phyloP scores from a whole-genome alignment of 2,113 vertebrate genomes.

The Camelus bactrianus region DNA sequence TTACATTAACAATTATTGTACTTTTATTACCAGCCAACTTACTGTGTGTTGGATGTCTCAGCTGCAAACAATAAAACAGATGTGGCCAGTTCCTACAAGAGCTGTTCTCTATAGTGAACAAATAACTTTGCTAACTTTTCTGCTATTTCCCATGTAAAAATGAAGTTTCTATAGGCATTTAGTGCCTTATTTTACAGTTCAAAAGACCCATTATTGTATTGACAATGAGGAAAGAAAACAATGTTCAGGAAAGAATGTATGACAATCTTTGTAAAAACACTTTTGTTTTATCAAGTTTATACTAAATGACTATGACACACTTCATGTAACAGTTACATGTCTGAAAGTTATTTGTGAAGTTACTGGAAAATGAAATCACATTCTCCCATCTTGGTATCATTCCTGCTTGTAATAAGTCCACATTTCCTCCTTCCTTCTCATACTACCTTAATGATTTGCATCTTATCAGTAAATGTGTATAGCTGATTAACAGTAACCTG shows the following conservation, averaged over 20 bases:
- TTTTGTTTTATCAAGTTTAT: background rate
- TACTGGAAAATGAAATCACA: constrained; percentile 39
- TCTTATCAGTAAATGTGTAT: background rate
- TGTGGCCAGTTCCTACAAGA: constrained; percentile 65
- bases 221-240: background rate
- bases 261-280: background rate
- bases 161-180: background rate
- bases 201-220: background rate
- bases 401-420: background rate
- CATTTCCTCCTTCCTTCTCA: background rate
- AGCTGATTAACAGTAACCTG: background rate
- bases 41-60: constrained; percentile 72
- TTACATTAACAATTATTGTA: constrained; percentile 78
- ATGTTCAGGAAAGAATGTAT: background rate
- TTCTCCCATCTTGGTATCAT: background rate
- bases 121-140: constrained; percentile 65
- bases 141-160: background rate
- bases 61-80: constrained; percentile 80
- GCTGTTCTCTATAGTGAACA: constrained; percentile 65
- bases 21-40: constrained; percentile 70
- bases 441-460: background rate
- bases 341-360: constrained; percentile 1
- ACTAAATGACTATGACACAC: background rate
- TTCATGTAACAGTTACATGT: background rate
- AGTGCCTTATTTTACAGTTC: constrained; percentile 5